phyloP scores from a whole-genome alignment of 2,113 vertebrate species.

The Limanda limanda region DNA sequence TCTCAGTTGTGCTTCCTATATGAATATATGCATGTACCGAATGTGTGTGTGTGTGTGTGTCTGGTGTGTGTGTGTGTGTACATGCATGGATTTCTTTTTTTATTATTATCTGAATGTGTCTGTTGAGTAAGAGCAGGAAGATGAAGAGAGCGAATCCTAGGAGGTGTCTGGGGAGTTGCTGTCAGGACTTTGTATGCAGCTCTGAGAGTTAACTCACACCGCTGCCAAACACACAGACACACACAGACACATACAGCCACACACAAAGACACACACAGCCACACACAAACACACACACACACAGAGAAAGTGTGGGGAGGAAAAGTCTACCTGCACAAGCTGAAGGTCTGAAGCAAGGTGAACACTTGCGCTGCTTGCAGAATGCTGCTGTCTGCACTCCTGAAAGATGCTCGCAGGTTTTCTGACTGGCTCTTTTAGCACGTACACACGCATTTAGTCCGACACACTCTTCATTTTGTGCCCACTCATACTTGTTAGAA shows the following conservation, averaged over 20 bases:
- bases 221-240: constrained; percentile 19
- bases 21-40: constrained; percentile 12
- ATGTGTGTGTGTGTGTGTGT: constrained; percentile 16
- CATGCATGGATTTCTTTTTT: background rate
- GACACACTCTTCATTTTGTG: constrained; percentile 52
- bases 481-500: constrained; percentile 62
- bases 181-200: constrained; percentile 57
- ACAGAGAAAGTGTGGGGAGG: background rate
- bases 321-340: constrained; percentile 32
- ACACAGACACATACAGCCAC: background rate
- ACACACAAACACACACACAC: constrained; percentile 5
- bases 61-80: constrained; percentile 4
- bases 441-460: constrained; percentile 10
- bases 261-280: constrained; percentile 7
- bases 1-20: background rate
- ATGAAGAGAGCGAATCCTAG: constrained; percentile 15
- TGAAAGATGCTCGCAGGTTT: constrained; percentile 6
- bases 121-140: background rate
- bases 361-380: constrained; percentile 26
- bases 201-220: constrained; percentile 47
- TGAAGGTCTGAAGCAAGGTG: constrained; percentile 17
- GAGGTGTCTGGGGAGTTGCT: constrained; percentile 41
- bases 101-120: no score
- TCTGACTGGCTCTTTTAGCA: background rate
- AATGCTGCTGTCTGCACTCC: constrained; percentile 38